Conservation (phyloP, 2,888 invertebrate species). For the Micoletzkya japonica region DNA sequence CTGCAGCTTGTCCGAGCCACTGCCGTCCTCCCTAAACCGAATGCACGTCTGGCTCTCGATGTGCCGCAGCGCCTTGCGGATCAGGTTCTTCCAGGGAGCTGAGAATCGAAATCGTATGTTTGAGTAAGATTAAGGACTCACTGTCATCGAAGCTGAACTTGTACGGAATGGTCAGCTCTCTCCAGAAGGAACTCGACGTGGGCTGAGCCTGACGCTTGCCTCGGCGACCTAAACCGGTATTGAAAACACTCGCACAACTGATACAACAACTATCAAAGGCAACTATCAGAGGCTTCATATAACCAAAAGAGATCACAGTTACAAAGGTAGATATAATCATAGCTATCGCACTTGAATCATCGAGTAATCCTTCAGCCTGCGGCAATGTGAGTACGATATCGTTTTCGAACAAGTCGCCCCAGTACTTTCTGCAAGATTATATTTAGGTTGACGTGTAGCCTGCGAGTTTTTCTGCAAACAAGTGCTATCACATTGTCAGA, state of each 20-base stretch:
- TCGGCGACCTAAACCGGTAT: slow-evolving; percentile 17
- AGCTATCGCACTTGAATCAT: slow-evolving; percentile 38
- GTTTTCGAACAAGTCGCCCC: slow-evolving; percentile 58
- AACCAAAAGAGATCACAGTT: no score
- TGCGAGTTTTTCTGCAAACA: no score
- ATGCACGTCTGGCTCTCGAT: slow-evolving; percentile 57
- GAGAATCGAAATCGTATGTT: slow-evolving; percentile 7
- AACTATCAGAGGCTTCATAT: no score
- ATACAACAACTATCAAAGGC: no score
- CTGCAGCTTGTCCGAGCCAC: slow-evolving; percentile 39
- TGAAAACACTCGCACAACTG: no score
- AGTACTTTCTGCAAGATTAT: slow-evolving; percentile 34
- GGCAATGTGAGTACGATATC: slow-evolving; percentile 57
- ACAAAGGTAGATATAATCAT: not conserved
- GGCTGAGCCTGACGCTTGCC: slow-evolving; percentile 53
- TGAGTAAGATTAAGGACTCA: not conserved
- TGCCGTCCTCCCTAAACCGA: slow-evolving; percentile 53
- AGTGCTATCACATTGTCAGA: no score
- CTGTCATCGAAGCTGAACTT: slow-evolving; percentile 35
- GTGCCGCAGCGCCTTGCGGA: slow-evolving; percentile 49
- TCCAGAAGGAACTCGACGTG: slow-evolving; percentile 48
- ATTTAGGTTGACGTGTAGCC: slow-evolving; percentile 8
- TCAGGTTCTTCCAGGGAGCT: slow-evolving; percentile 51
- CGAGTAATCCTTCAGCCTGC: slow-evolving; percentile 52
- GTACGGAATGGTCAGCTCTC: slow-evolving; percentile 48